Evolutionary conservation across 2,113 vertebrate genomes (phyloP).

Genomic region (Cynoglossus semilaevis): DNA sequence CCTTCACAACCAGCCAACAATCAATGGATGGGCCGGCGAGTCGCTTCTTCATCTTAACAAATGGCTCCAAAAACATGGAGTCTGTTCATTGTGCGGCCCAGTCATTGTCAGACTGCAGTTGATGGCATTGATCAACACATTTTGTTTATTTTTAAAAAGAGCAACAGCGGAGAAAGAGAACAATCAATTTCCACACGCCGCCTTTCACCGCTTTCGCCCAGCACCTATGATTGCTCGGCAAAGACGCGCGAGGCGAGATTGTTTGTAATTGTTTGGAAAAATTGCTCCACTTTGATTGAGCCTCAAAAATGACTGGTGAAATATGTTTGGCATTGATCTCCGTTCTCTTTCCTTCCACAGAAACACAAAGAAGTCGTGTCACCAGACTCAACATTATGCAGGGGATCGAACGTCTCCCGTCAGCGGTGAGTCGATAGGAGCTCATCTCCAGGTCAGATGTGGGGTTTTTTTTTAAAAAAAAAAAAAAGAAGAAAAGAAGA

Average conservation of each 20-base stretch:
- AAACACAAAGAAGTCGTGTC: conserved; percentile 77
- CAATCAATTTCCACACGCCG: conserved; percentile 69
- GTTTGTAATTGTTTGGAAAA: conserved; percentile 87
- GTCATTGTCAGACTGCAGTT: conserved; percentile 76
- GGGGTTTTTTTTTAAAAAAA: conserved; percentile 45
- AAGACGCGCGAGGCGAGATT: conserved; percentile 72
- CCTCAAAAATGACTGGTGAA: conserved; percentile 80
- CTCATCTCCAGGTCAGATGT: conserved; percentile 61
- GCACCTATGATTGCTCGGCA: conserved; percentile 63
- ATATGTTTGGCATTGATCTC: conserved; percentile 85
- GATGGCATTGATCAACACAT: conserved; percentile 81
- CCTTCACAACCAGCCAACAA: conserved; percentile 64
- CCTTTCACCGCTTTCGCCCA: conserved; percentile 73
- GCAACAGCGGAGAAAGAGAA: conserved; percentile 61
- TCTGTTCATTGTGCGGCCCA: conserved; percentile 72
- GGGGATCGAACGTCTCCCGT: conserved; percentile 80
- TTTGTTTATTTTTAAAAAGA: conserved; percentile 74
- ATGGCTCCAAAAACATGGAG: conserved; percentile 73
- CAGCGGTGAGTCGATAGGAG: conserved; percentile 73
- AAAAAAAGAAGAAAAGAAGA: too few relatives aligned
- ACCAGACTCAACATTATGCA: conserved; percentile 74
- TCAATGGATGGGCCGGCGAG: conserved; percentile 75
- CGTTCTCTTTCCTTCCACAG: conserved; percentile 68
- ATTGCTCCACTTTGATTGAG: conserved; percentile 84
- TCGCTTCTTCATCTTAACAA: conserved; percentile 66